Percentiles rank a stretch among this genome's conserved stretches.
Conservation (phyloP, 2,888 invertebrate genomes). For the Meandrusa payeni region DNA sequence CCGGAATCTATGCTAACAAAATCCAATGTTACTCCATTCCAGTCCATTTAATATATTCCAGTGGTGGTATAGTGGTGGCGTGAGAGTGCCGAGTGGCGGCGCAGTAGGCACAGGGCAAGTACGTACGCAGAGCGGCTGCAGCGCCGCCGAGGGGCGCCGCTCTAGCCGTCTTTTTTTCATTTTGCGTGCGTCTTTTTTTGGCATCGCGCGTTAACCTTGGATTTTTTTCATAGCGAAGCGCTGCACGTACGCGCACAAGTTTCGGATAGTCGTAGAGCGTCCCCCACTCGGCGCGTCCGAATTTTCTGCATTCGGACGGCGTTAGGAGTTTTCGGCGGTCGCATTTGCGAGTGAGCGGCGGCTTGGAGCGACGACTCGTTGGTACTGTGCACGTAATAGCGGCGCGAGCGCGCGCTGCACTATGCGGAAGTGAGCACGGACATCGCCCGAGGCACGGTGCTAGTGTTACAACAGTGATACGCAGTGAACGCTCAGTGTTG, state of each 20-base stretch:
- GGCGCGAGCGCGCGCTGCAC: slow-evolving; percentile 63
- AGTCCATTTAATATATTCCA: too few species aligned
- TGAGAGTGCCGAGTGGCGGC: too few species aligned
- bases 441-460: slow-evolving; percentile 45
- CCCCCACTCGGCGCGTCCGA: slow-evolving; percentile 77
- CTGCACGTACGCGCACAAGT: slow-evolving; percentile 77
- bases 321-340: slow-evolving; percentile 77
- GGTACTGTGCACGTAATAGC: slow-evolving; percentile 43
- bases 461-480: slow-evolving; percentile 64
- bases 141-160: slow-evolving; percentile 66
- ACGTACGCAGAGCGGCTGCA: slow-evolving; percentile 59
- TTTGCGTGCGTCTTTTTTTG: slow-evolving; percentile 80
- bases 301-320: slow-evolving; percentile 78
- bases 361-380: slow-evolving; percentile 62
- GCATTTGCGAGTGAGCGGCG: slow-evolving; percentile 72
- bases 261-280: slow-evolving; percentile 78
- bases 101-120: slow-evolving; percentile 25
- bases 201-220: slow-evolving; percentile 80
- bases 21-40: too few species aligned
- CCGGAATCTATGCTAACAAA: too few species aligned
- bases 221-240: slow-evolving; percentile 79
- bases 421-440: slow-evolving; percentile 75
- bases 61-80: too few species aligned
- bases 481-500: slow-evolving; percentile 66
- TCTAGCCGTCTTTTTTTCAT: slow-evolving; percentile 76